Percentiles rank a stretch among this genome's conserved stretches.
Conservation (phyloP, 2,113 vertebrate species). For the Clarias gariepinus region DNA sequence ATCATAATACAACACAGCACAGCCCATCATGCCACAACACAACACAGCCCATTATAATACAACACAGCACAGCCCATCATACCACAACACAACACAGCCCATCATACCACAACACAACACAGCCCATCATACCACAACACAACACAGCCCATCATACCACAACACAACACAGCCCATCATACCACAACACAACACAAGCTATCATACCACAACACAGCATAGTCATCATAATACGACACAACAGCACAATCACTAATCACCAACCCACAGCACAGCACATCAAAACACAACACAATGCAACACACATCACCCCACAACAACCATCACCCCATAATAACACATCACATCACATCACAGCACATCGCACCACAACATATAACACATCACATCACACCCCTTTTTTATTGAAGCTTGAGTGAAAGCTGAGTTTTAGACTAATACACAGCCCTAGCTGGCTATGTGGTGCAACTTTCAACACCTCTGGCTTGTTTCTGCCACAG, state of each 20-base stretch:
- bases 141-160: not conserved
- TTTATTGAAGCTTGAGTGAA: not conserved
- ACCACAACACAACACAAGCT: not conserved
- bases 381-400: no score
- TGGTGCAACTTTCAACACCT: constrained; percentile 11
- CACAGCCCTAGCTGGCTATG: not conserved
- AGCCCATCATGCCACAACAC: not conserved
- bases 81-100: not conserved
- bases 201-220: not conserved
- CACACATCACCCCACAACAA: no score
- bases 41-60: not conserved
- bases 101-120: not conserved
- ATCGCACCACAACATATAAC: no score
- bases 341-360: no score
- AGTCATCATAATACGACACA: no score
- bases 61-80: not conserved
- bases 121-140: not conserved
- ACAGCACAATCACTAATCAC: not conserved
- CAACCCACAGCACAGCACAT: not conserved
- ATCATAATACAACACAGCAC: not conserved
- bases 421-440: not conserved
- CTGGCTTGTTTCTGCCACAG: constrained; percentile 5
- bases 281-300: not conserved
- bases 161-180: not conserved
- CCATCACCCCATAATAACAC: no score